Evolutionary conservation across 2,888 invertebrate species (phyloP).

Genomic region (Cryptocheilus praepositus): DNA sequence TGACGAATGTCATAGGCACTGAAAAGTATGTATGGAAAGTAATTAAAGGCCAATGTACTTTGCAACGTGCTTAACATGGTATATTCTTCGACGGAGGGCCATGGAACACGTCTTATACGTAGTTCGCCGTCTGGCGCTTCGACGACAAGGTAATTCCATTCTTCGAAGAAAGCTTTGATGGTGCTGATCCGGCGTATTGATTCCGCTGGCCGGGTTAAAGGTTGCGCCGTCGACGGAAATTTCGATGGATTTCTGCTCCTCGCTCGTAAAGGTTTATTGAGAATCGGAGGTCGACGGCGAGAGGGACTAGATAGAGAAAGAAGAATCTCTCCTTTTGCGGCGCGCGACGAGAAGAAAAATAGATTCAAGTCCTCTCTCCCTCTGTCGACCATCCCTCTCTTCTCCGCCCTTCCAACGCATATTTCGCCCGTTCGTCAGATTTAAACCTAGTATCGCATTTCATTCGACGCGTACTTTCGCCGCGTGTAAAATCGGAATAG

Average conservation of each 20-base stretch:
- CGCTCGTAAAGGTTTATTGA: slow-evolving; percentile 39
- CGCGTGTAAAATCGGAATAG: slow-evolving; percentile 18
- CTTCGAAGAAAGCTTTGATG: slow-evolving; percentile 24
- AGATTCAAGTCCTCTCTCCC: slow-evolving; percentile 28
- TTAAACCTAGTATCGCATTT: slow-evolving; percentile 27
- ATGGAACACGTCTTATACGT: slow-evolving; percentile 12
- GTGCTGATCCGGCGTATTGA: slow-evolving; percentile 39
- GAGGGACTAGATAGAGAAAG: slow-evolving; percentile 8
- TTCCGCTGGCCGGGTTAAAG: slow-evolving; percentile 28
- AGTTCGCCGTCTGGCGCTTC: slow-evolving; percentile 11
- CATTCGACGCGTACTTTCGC: slow-evolving; percentile 18
- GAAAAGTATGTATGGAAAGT: too few relatives aligned
- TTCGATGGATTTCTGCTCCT: slow-evolving; percentile 38
- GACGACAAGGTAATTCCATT: slow-evolving; percentile 29
- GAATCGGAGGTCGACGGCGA: slow-evolving; percentile 27
- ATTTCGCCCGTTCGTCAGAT: slow-evolving; percentile 26
- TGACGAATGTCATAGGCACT: too few relatives aligned
- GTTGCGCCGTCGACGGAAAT: slow-evolving; percentile 37
- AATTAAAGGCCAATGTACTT: too few relatives aligned
- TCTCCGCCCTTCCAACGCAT: background rate
- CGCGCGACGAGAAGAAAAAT: slow-evolving; percentile 10
- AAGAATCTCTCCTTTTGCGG: slow-evolving; percentile 7
- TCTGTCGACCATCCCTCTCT: slow-evolving; percentile 1
- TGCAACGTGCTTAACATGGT: too few relatives aligned
- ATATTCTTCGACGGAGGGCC: slow-evolving; percentile 2